Evolutionary conservation across 2,888 invertebrate genomes (phyloP).

Genomic region (Halictus ligatus): DNA sequence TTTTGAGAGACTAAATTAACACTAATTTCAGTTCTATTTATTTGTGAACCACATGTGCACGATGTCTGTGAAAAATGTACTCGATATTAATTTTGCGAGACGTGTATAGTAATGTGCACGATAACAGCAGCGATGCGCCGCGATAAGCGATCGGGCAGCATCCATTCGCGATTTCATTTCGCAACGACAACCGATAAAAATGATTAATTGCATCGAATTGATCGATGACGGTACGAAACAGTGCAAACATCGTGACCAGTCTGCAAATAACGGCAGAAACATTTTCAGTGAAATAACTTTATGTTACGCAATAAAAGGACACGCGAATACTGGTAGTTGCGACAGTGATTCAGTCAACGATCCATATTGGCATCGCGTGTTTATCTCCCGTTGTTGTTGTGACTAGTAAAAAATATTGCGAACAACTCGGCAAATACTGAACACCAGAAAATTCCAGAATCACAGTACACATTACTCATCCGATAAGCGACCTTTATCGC

Average conservation of each 20-base stretch:
- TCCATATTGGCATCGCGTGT: neutral
- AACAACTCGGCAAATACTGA: neutral
- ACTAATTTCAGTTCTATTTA: too few species aligned
- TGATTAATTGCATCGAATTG: slow-evolving; percentile 23
- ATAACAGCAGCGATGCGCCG: slow-evolving; percentile 11
- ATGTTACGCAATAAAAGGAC: neutral
- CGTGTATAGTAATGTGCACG: neutral
- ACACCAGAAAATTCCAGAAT: neutral
- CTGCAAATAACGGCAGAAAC: neutral
- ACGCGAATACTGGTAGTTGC: neutral
- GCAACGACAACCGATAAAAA: slow-evolving; percentile 14
- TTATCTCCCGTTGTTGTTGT: neutral
- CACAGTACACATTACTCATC: neutral
- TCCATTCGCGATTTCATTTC: neutral
- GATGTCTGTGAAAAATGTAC: too few species aligned
- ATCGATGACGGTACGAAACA: slow-evolving; percentile 2
- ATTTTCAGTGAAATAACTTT: slow-evolving; percentile 14
- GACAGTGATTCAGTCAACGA: neutral
- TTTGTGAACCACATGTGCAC: too few species aligned
- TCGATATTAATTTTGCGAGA: neutral
- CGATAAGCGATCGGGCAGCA: slow-evolving; percentile 21
- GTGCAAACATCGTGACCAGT: neutral
- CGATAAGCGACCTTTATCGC: neutral
- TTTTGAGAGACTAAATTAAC: neutral
- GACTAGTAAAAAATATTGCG: neutral